These are phyloP conservation scores for Eupithecia abbreviata DNA, from an alignment of 2,888 invertebrate species.

Conservation along the genomic window DNA sequence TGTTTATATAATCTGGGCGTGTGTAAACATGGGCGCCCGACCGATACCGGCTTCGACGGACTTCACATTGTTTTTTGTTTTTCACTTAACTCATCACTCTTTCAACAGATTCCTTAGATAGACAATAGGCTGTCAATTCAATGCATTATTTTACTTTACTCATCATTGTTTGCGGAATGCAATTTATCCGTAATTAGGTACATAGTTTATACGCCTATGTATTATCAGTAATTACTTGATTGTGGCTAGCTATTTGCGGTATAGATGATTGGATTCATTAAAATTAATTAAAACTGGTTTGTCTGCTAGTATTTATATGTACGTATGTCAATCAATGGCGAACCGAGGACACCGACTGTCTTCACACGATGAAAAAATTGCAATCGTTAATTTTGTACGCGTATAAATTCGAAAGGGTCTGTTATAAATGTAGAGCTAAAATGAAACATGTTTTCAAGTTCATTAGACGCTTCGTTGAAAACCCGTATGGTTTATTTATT, in stretches of 20 bases:
- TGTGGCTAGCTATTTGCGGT: conserved; percentile 31
- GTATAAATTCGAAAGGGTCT: conserved; percentile 1
- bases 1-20: conserved; percentile 55
- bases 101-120: conserved; percentile 42
- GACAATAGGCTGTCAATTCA: conserved; percentile 52
- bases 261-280: conserved; percentile 36
- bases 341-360: conserved; percentile 8
- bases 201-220: conserved; percentile 37
- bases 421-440: conserved; percentile 13
- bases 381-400: conserved; percentile 12
- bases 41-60: conserved; percentile 51
- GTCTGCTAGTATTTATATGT: conserved; percentile 14
- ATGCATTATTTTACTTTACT: conserved; percentile 41
- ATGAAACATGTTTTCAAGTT: conserved; percentile 46
- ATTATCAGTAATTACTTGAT: conserved; percentile 35
- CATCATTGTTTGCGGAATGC: conserved; percentile 47
- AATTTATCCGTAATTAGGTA: conserved; percentile 38
- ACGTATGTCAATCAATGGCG: conserved; percentile 11
- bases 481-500: conserved; percentile 65
- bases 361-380: conserved; percentile 9
- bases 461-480: conserved; percentile 44
- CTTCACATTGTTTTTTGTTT: conserved; percentile 57
- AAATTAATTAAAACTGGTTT: conserved; percentile 30
- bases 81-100: conserved; percentile 49
- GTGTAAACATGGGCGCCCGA: conserved; percentile 52